Evolutionary conservation across 2,797 vertebrate species (phyloP), one percentile per base, ranked within the genome.

Genomic region (Schizopygopsis malacanthus): DNA sequence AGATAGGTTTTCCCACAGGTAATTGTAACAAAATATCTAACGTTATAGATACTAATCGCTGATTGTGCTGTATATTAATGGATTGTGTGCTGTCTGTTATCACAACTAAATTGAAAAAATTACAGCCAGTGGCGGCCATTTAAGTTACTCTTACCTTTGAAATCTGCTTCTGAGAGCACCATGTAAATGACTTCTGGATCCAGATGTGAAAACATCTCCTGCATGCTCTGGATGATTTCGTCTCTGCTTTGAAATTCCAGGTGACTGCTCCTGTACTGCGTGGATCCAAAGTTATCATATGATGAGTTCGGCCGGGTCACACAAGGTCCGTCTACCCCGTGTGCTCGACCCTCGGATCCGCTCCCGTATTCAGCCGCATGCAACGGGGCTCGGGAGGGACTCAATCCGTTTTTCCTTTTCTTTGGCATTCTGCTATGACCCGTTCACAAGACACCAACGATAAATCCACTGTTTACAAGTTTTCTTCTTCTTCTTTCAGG

Each of bases 181-280:
- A 99, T 97, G 93, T 97, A 96, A 72, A 99, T 93, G 80, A 99
- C 97, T 85, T 97, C 96, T 2, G 97, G 96, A 90, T 99, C 98
- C 93, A 99, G 91, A 85, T 97, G 96, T 71, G 97, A 97, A 93
- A 99, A 99, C 95, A 99, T 97, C 92, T 99, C 97, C 91, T 96
- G 96, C 96, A 98, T 96, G 90, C 86, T 95, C 89, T 90, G 94
- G 85, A 97, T 90, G 86, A 98, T 95, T 4, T 93, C 92, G 86
- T 97, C 96, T 87, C 95, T 95, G 85, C 73, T 93, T 85, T 93
- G 89, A n/a, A 12, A 77, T 28, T 18, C 70, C 39, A 16, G 15
- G 28, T 25, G 70, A 28, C 5, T 18, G n/a, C 61, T 43, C 4
- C 9, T 59, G 37, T 81, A 13, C 18, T 47, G 18, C 6, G 39